Evolutionary conservation across 2,888 invertebrate genomes (phyloP).

Genomic region (Pediacus dermestoides): DNA sequence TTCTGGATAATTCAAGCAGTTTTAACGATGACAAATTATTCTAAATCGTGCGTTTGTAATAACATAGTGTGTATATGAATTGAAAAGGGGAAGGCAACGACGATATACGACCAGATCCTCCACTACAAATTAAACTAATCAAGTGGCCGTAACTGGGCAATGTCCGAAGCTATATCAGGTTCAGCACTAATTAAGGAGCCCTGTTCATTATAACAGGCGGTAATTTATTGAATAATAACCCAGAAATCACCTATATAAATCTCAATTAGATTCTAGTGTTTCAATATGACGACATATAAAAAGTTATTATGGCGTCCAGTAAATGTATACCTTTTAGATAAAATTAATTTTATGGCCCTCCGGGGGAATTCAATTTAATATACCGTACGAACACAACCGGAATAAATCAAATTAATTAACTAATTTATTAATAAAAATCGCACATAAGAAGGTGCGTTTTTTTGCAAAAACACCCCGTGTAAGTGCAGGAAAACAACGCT

Average conservation of each 20-base stretch:
- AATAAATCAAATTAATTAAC: too few relatives aligned
- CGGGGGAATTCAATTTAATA: too few relatives aligned
- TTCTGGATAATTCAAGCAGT: conserved; percentile 1
- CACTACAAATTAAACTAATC: conserved; percentile 49
- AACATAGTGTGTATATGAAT: conserved; percentile 14
- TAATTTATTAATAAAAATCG: too few relatives aligned
- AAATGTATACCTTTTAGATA: conserved; percentile 40
- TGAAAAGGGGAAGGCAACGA: conserved; percentile 17
- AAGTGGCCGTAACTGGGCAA: conserved; percentile 46
- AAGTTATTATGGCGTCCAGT: conserved; percentile 40
- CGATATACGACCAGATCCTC: conserved; percentile 33
- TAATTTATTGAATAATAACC: conserved; percentile 51
- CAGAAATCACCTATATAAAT: conserved; percentile 50
- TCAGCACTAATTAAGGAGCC: conserved; percentile 47
- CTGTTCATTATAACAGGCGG: conserved; percentile 46
- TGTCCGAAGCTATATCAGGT: conserved; percentile 45
- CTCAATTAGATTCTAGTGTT: conserved; percentile 47
- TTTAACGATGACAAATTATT: conserved; percentile 24
- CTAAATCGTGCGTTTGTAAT: conserved; percentile 17
- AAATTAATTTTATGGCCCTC: conserved; percentile 42
- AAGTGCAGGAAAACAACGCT: too few relatives aligned
- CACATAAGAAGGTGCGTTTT: too few relatives aligned
- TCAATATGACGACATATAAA: conserved; percentile 43
- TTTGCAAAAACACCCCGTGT: too few relatives aligned
- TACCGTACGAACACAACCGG: too few relatives aligned